Evolutionary conservation across 2,888 invertebrate species (phyloP), one percentile per base, ranked within the genome.

Genomic region (Syritta pipiens): DNA sequence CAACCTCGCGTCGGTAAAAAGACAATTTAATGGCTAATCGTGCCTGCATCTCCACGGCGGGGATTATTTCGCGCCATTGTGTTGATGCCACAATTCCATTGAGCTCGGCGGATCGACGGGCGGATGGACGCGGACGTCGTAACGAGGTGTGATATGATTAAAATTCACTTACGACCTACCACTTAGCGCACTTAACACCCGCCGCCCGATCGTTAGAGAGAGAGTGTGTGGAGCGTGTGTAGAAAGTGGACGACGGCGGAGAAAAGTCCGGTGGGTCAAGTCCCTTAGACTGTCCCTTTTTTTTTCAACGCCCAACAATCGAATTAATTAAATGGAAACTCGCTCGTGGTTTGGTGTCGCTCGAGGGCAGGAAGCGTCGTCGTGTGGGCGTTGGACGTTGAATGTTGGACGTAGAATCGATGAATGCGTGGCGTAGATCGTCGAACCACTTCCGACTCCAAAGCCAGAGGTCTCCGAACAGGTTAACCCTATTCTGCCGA

Each of bases 1-100:
- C 26, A n/a, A n/a, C 9, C 22, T 12, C 17, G 9, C 4, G 26
- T n/a, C 30, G 48, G 24, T 28, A 37, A 53, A 46, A 69, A 62
- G 62, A 57, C 69, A 57, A 51, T 63, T 62, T 76, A 57, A 69
- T 76, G 48, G 69, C 30, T 49, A 68, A 68, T 68, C 68, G 68
- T 68, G 62, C 37, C 22, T 42, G 7, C 46, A 63, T 37, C 74
- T 55, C 26, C 53, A 12, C 30, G 6, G 19, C 20, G 37, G 4
- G 14, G 49, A 67, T 59, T 67, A 59, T 51, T 59, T 57, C 22
- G n/a, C n/a, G 35, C 26, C 42, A 67, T 51, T 59, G n/a, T n/a
- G 44, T 17, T 44, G 51, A 35, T 46, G 26, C 51, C 22, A 35
- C 14, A 32, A 17, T 59, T 42, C 32, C 3, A 59, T 42, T 48